phyloP scores from a whole-genome alignment of 2,113 vertebrate species.

The Meriones unguiculatus region DNA sequence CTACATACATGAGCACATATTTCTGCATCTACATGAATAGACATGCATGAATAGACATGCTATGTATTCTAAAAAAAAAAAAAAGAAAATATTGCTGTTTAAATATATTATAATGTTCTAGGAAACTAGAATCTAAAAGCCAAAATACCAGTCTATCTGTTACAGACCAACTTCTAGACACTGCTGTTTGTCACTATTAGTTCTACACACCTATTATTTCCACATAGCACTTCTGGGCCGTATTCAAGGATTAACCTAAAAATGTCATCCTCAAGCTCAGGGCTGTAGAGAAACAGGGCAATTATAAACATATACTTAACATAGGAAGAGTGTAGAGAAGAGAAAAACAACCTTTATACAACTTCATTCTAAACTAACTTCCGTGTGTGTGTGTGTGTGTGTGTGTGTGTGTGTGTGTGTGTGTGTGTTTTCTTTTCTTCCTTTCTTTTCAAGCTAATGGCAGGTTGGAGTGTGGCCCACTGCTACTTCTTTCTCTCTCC shows the following conservation, averaged over 20 bases:
- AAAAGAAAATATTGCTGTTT: slow-evolving; percentile 78
- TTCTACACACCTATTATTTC: slow-evolving; percentile 65
- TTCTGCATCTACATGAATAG: not conserved
- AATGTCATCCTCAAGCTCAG: slow-evolving; percentile 71
- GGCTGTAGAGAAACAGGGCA: slow-evolving; percentile 71
- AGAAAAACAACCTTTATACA: slow-evolving; percentile 56
- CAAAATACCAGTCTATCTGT: slow-evolving; percentile 61
- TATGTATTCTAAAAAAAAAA: slow-evolving; percentile 75
- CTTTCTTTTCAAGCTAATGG: slow-evolving; percentile 48
- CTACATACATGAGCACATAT: not conserved
- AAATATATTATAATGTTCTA: slow-evolving; percentile 76
- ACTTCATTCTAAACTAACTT: not conserved
- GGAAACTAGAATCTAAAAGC: slow-evolving; percentile 78
- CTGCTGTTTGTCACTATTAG: slow-evolving; percentile 61
- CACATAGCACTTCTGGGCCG: slow-evolving; percentile 64
- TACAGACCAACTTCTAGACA: slow-evolving; percentile 77
- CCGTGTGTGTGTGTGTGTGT: not conserved
- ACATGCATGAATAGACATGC: not conserved
- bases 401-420: not conserved
- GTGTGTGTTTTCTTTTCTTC: not conserved
- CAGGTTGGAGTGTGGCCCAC: slow-evolving; percentile 73
- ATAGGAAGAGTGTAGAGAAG: slow-evolving; percentile 72
- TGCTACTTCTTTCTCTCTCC: slow-evolving; percentile 63
- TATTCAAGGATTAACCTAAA: not conserved
- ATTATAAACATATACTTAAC: slow-evolving; percentile 83